Conservation (phyloP, 2,113 vertebrate species). For the Leucopsar rothschildi region DNA sequence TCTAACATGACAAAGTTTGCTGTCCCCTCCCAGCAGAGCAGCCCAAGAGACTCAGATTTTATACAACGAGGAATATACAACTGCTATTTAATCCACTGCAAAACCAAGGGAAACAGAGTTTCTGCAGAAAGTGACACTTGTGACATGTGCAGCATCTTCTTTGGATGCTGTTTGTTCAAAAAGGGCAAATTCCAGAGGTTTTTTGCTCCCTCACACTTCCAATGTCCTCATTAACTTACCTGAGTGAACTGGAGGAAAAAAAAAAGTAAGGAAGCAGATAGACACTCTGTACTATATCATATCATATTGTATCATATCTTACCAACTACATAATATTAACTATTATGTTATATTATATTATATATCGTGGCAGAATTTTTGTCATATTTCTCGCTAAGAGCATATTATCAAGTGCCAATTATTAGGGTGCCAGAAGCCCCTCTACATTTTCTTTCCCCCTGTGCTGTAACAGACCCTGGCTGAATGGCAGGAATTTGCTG, state of each 20-base stretch:
- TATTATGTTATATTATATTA: too few relatives aligned
- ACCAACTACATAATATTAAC: too few relatives aligned
- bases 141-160: background rate
- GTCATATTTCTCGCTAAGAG: background rate
- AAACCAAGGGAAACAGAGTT: background rate
- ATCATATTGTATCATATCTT: too few relatives aligned
- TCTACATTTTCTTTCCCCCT: background rate
- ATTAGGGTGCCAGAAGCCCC: background rate
- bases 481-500: background rate
- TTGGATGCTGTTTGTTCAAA: accelerated
- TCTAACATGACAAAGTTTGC: background rate
- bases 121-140: background rate
- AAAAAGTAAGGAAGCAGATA: accelerated
- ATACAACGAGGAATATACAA: background rate
- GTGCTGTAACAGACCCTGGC: background rate
- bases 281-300: too few relatives aligned
- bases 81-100: background rate
- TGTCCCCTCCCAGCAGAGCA: background rate
- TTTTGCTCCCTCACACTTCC: background rate
- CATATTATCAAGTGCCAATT: background rate
- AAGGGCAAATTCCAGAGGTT: background rate
- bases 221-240: background rate
- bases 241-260: background rate
- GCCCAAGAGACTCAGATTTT: background rate
- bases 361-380: background rate